Percentiles rank a stretch among this genome's conserved stretches.
These are phyloP conservation scores for Chaetorhynchus papuensis DNA, from an alignment of 2,113 vertebrate species.

Conservation along the genomic window DNA sequence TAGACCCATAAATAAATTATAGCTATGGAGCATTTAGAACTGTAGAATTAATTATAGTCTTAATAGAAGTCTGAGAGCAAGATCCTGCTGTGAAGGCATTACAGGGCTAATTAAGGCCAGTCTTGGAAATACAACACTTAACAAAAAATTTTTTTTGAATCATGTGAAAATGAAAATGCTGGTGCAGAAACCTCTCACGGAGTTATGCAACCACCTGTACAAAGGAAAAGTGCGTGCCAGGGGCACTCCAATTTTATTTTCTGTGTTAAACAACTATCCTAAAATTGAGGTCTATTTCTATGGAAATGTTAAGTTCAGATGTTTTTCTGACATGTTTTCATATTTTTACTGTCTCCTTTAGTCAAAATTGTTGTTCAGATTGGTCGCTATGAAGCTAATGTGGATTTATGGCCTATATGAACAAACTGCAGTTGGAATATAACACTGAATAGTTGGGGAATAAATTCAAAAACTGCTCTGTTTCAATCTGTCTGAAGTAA, in stretches of 20 bases:
- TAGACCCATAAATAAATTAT: conserved; percentile 55
- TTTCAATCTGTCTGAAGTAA: not conserved
- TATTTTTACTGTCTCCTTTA: not conserved
- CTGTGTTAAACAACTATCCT: not conserved
- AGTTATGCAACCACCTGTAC: not conserved
- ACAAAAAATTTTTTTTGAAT: not conserved
- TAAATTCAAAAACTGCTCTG: not conserved
- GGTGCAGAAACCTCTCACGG: not conserved
- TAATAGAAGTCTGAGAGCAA: conserved; percentile 15
- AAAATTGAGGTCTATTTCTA: not conserved
- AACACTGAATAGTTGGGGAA: not conserved
- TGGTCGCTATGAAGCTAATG: not conserved
- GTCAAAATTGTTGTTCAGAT: not conserved
- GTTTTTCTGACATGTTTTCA: not conserved
- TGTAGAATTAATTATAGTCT: conserved; percentile 54
- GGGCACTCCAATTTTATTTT: not conserved
- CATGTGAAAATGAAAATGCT: not conserved
- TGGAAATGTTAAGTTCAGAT: not conserved
- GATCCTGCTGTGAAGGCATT: conserved; percentile 19
- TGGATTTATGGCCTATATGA: not conserved
- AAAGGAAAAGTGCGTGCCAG: not conserved
- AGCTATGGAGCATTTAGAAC: conserved; percentile 16
- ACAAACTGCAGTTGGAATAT: not conserved
- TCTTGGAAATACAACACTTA: not conserved
- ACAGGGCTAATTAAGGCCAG: conserved; percentile 11